Conservation (phyloP, 2,113 vertebrate species). For the Illadopsis cleaveri region DNA sequence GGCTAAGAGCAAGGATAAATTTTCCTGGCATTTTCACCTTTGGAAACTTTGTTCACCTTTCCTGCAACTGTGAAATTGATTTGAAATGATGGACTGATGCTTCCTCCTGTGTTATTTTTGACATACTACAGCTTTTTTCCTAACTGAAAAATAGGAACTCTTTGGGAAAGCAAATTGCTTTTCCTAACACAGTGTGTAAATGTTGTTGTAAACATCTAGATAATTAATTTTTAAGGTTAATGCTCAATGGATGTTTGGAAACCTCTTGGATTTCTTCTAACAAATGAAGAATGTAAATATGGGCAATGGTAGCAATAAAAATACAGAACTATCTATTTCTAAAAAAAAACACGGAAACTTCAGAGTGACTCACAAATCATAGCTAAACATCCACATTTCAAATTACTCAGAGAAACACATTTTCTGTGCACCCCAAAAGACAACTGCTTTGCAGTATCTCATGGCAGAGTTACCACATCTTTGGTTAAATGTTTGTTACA, state of each 20-base stretch:
- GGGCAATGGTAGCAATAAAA: background rate
- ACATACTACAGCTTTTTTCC: background rate
- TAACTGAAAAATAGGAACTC: background rate
- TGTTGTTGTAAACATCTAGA: background rate
- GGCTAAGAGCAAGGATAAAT: slow-evolving; percentile 34
- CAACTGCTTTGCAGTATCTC: background rate
- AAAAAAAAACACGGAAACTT: background rate
- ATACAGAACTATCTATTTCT: background rate
- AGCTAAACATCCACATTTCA: background rate
- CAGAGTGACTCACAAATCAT: background rate
- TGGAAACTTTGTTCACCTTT: slow-evolving; percentile 56
- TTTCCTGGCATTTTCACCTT: background rate
- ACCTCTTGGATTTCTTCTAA: background rate
- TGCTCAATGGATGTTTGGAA: background rate
- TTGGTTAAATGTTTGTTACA: background rate
- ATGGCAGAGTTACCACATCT: background rate
- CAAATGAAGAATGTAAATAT: background rate
- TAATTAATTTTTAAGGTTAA: slow-evolving; percentile 7
- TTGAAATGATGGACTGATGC: slow-evolving; percentile 55
- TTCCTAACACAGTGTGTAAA: background rate
- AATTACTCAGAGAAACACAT: background rate
- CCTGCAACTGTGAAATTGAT: slow-evolving; percentile 51
- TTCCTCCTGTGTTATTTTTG: slow-evolving; percentile 23
- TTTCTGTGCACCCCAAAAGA: background rate
- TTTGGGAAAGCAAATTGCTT: slow-evolving; percentile 2